Conservation (phyloP, 2,888 invertebrate genomes). For the Drosophila quinaria region DNA sequence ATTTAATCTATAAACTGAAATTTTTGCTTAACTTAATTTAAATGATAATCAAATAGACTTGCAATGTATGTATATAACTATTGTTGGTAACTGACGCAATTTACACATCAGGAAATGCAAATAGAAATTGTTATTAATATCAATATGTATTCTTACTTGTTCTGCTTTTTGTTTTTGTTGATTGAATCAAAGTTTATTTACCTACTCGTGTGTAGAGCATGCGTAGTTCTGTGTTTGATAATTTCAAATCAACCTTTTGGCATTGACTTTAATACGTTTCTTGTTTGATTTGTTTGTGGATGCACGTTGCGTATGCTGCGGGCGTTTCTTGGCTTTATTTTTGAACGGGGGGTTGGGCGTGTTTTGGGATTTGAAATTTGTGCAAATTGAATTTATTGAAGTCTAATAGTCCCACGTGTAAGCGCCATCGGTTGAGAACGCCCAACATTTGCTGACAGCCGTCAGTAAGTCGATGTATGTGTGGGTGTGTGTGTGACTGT, state of each 20-base stretch:
- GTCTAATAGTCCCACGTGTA: constrained; percentile 75
- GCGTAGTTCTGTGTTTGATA: constrained; percentile 13
- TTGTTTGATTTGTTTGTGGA: constrained; percentile 74
- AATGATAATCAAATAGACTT: constrained; percentile 4
- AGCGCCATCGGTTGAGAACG: constrained; percentile 52
- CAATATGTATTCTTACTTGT: background rate
- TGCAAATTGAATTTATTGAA: constrained; percentile 81
- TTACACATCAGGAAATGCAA: constrained; percentile 7
- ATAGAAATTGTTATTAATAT: constrained; percentile 12
- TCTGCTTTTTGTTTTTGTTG: background rate
- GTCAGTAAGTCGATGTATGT: background rate
- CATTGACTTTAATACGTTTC: constrained; percentile 58
- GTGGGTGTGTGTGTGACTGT: no score
- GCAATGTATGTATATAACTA: background rate
- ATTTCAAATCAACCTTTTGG: constrained; percentile 5
- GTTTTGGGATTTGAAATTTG: constrained; percentile 74
- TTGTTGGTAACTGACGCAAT: constrained; percentile 8
- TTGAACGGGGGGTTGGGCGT: constrained; percentile 25
- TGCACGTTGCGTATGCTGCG: constrained; percentile 73
- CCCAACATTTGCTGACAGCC: constrained; percentile 61
- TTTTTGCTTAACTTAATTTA: no score
- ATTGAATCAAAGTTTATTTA: constrained; percentile 4
- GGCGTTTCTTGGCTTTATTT: constrained; percentile 51
- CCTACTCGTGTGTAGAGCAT: constrained; percentile 38
- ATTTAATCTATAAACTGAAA: no score